Evolutionary conservation across 1,140 invertebrate genomes (phyloP).

Genomic region (Chionoecetes opilio): DNA sequence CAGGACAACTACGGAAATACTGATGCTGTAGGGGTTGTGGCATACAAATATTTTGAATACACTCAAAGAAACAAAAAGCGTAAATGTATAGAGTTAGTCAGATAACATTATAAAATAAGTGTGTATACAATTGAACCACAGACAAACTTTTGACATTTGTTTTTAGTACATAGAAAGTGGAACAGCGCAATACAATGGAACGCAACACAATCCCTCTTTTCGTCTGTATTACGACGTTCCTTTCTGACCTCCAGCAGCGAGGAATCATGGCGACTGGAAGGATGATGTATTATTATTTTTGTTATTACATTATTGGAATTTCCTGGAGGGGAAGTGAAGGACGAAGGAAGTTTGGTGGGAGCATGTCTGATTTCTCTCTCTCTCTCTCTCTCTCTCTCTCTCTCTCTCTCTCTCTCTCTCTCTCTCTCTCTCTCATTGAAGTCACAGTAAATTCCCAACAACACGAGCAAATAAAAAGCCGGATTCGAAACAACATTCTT

Average conservation of each 20-base stretch:
- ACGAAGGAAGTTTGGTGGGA: background rate
- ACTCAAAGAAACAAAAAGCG: too few relatives aligned
- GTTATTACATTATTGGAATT: background rate
- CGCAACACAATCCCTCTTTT: background rate
- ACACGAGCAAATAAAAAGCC: background rate
- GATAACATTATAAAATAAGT: too few relatives aligned
- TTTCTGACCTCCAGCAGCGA: background rate
- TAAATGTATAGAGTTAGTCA: too few relatives aligned
- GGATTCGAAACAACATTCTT: background rate
- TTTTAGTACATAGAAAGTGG: too few relatives aligned
- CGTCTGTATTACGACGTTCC: background rate
- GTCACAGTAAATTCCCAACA: background rate
- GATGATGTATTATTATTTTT: background rate
- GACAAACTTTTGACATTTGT: too few relatives aligned
- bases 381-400: conserved; percentile 12
- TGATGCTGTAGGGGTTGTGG: too few relatives aligned
- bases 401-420: conserved; percentile 58
- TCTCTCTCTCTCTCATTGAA: conserved; percentile 49
- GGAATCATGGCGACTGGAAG: background rate
- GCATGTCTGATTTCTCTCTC: background rate
- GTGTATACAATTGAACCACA: too few relatives aligned
- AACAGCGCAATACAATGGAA: background rate
- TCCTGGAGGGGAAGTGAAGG: background rate
- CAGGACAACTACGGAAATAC: too few relatives aligned
- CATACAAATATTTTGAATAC: too few relatives aligned